Conservation (phyloP, 2,888 invertebrate genomes). For the Athripsodes cinereus region DNA sequence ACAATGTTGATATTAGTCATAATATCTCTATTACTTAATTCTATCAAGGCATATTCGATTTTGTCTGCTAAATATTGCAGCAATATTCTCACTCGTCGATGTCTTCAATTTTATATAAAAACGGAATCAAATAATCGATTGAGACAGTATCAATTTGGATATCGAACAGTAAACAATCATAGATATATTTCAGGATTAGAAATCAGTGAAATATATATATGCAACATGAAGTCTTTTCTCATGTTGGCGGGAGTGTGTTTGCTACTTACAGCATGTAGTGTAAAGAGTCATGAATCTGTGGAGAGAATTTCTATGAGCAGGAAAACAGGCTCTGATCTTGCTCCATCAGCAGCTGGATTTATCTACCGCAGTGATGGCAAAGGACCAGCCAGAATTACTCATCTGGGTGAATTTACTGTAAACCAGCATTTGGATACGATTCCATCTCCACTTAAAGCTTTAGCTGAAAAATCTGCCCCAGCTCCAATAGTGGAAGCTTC, state of each 20-base stretch:
- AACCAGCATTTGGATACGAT: constrained; percentile 38
- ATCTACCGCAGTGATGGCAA: constrained; percentile 47
- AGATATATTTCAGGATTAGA: too few relatives aligned
- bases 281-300: constrained; percentile 45
- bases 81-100: constrained; percentile 20
- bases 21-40: constrained; percentile 20
- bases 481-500: background rate
- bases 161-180: too few relatives aligned
- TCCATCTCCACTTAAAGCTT: background rate
- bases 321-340: constrained; percentile 52
- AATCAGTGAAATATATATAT: too few relatives aligned
- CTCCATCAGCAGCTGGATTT: constrained; percentile 54
- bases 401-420: constrained; percentile 44
- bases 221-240: too few relatives aligned
- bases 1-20: constrained; percentile 8
- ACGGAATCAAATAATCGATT: constrained; percentile 11
- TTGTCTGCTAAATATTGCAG: constrained; percentile 20
- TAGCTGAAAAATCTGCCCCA: background rate
- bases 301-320: constrained; percentile 51
- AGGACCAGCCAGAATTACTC: constrained; percentile 44
- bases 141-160: constrained; percentile 15
- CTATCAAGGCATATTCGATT: constrained; percentile 17
- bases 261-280: constrained; percentile 18
- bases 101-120: constrained; percentile 15
- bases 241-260: background rate